A percentile compares a stretch with the other conserved stretches of the same genome.
These are phyloP conservation scores for Catajapyx aquilonaris DNA, from an alignment of 1,140 invertebrate genomes.

Conservation along the genomic window DNA sequence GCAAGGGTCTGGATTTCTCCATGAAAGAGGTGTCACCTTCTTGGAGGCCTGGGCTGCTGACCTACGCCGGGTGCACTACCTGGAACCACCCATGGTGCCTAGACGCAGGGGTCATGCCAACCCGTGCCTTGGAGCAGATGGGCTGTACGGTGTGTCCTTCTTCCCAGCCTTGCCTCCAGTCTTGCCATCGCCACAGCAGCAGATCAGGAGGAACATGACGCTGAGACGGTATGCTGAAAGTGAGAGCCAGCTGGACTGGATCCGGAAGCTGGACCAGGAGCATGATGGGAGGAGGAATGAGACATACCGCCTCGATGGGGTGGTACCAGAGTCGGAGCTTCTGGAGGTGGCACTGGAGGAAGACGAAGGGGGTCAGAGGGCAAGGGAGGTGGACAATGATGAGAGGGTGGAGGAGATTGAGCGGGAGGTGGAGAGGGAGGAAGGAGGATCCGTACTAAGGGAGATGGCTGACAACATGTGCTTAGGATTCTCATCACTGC, in stretches of 20 bases:
- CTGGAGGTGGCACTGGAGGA: slow-evolving; percentile 5
- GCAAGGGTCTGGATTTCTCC: slow-evolving; percentile 13
- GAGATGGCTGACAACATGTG: slow-evolving; percentile 16
- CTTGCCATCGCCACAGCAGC: slow-evolving; percentile 8
- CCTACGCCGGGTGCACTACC: slow-evolving; percentile 14
- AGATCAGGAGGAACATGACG: slow-evolving; percentile 10
- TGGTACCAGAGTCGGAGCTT: not conserved
- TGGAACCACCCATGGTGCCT: slow-evolving; percentile 16
- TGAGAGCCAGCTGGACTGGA: not conserved
- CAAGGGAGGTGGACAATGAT: slow-evolving; percentile 2
- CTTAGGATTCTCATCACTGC: slow-evolving; percentile 13
- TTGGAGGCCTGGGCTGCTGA: slow-evolving; percentile 15
- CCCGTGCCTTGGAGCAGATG: slow-evolving; percentile 16
- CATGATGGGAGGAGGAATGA: slow-evolving; percentile 4
- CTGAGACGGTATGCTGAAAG: slow-evolving; percentile 3
- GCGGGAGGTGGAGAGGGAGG: not conserved
- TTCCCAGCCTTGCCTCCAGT: slow-evolving; percentile 13
- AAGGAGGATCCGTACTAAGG: slow-evolving; percentile 11
- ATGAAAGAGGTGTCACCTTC: slow-evolving; percentile 11
- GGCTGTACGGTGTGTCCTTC: slow-evolving; percentile 15
- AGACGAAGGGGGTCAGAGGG: not conserved
- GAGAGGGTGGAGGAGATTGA: not conserved
- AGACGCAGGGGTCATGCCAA: slow-evolving; percentile 13
- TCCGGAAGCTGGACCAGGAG: slow-evolving; percentile 1
- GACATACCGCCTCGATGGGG: slow-evolving; percentile 7